These are phyloP conservation scores for Melanerpes formicivorus DNA, from an alignment of 2,113 vertebrate genomes.

Conservation along the genomic window DNA sequence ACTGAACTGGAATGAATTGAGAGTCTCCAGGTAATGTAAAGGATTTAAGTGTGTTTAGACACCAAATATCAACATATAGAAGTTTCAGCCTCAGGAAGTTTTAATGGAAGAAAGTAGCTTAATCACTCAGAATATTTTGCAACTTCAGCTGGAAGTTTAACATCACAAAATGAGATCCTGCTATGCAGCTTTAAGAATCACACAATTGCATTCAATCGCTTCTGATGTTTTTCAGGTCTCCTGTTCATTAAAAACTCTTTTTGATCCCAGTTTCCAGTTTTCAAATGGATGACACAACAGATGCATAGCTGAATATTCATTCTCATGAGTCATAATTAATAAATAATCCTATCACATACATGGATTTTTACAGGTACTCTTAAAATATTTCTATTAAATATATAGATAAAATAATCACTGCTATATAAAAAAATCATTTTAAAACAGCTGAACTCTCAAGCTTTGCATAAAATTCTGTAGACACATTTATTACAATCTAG, in stretches of 20 bases:
- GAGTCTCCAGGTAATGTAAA: background rate
- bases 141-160: constrained; percentile 39
- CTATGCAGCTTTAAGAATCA: constrained; percentile 62
- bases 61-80: constrained; percentile 11
- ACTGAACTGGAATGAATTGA: background rate
- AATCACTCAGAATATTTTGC: constrained; percentile 41
- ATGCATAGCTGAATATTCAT: constrained; percentile 63
- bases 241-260: background rate
- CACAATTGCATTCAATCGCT: constrained; percentile 28
- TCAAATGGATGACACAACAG: background rate
- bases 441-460: constrained; percentile 60
- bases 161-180: constrained; percentile 40
- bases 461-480: constrained; percentile 66
- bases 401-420: constrained; percentile 76
- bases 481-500: constrained; percentile 55
- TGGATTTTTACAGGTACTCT: constrained; percentile 68
- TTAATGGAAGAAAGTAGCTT: constrained; percentile 51
- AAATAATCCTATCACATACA: constrained; percentile 74
- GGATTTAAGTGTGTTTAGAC: constrained; percentile 6
- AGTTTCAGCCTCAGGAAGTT: constrained; percentile 43
- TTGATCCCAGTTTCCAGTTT: constrained; percentile 18
- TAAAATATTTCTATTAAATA: constrained; percentile 66
- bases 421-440: constrained; percentile 76
- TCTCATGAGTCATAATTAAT: constrained; percentile 69
- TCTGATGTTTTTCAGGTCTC: constrained; percentile 55